Base-by-base conservation (phyloP, 2,797 vertebrate species). In the Typhlichthys subterraneus region DNA sequence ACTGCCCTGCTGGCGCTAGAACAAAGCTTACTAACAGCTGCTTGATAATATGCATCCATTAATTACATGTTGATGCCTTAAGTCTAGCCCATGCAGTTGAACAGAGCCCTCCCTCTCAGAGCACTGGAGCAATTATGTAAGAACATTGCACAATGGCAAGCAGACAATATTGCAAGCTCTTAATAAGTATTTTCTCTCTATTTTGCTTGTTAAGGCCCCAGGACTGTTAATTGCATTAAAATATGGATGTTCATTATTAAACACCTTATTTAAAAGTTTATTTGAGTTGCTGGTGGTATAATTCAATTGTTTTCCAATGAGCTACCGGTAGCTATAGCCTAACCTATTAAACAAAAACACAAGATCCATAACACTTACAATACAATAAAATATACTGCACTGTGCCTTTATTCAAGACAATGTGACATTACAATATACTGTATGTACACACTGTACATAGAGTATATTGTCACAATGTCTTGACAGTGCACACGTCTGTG, bases 31-130 rank as follows among this genome's bases (percentile, higher is more conserved):
- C 67, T 47, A 84, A 85, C 89, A 91, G 88, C 89, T 92, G 90
- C 79, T 83, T 88, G 85, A 88, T 89, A 86, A 91, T 85, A 80
- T 77, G 77, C 76, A 89, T 79, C 85, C 80, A 90, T 90, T 89
- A 89, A 91, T 88, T 91, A 86, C 81, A 80, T 80, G 84, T 80
- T 86, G 82, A 89, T 83, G 90, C 87, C 85, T 82, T 81, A 62
- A 82, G 86, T 89, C 73, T 88, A 75, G 80, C 80, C 83, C 60
- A 45, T 69, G 82, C 75, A 61, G 61, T 76, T 69, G 70, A 80
- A 76, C 68, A 84, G 64, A 80, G 46, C 63, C 74, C 52, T 81
- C 45, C 2, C 46, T 69, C 62, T 63, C 59, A 50, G 46, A 70
- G 70, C 69, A 66, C 55, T 65, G 52, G 67, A 69, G 70, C 69